Percentiles rank a stretch among this genome's conserved stretches.
Conservation (phyloP, 2,113 vertebrate genomes). For the Embiotoca jacksoni region DNA sequence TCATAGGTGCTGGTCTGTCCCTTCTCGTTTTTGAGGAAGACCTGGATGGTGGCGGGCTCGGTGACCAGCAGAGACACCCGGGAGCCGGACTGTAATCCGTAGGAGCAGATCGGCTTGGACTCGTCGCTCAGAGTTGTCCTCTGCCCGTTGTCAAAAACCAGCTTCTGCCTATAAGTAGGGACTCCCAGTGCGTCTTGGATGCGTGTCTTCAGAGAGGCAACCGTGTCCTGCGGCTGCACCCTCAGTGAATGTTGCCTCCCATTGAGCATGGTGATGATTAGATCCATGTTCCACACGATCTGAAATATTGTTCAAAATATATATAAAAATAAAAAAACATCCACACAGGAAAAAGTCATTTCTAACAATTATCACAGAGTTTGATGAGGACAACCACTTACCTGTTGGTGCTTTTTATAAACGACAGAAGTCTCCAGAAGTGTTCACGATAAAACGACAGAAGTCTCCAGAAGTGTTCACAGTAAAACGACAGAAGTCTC, state of each 20-base stretch:
- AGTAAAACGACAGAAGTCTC: no score
- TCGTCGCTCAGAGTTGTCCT: conserved; percentile 45
- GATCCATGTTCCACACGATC: conserved; percentile 52
- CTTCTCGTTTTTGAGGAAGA: no score
- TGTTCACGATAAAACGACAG: no score
- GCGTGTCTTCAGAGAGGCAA: conserved; percentile 46
- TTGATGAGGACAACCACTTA: not conserved
- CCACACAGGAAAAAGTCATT: no score
- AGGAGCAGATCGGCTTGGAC: conserved; percentile 11
- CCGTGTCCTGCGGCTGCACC: conserved; percentile 71
- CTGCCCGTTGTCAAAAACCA: conserved; percentile 54
- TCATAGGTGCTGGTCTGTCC: conserved; percentile 69
- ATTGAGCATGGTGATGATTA: conserved; percentile 35
- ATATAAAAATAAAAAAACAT: no score
- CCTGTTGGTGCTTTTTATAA: rapidly evolving
- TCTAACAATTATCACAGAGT: no score
- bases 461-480: no score
- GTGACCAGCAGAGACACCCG: conserved; percentile 68
- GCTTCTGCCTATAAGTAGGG: not conserved
- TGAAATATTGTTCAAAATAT: conserved; percentile 2
- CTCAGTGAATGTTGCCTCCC: conserved; percentile 17
- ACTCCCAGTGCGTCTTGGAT: conserved; percentile 16
- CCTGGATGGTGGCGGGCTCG: conserved; percentile 48
- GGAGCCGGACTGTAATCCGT: conserved; percentile 61
- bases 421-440: not conserved